phyloP scores from a whole-genome alignment of 2,888 invertebrate genomes.

The Ellobium chinense region DNA sequence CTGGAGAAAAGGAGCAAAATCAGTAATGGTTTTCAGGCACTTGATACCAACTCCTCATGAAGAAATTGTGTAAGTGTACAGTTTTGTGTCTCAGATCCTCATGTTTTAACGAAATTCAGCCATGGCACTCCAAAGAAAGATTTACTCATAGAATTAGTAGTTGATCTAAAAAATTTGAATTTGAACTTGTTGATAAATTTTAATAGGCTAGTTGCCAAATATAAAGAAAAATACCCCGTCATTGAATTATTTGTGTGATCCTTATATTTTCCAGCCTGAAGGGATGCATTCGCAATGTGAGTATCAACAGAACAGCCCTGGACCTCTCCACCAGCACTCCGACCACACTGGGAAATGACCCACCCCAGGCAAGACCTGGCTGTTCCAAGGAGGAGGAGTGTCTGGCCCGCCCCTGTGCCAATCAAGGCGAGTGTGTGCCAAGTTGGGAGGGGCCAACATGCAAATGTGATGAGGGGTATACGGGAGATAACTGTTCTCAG shows the following conservation, averaged over 20 bases:
- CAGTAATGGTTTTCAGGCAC: too few relatives aligned
- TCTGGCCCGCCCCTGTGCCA: conserved; percentile 60
- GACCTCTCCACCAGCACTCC: conserved; percentile 55
- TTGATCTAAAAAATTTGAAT: neutral
- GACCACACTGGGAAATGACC: conserved; percentile 70
- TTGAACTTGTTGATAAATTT: too few relatives aligned
- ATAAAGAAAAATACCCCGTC: too few relatives aligned
- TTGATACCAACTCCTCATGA: too few relatives aligned
- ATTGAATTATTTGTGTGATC: too few relatives aligned
- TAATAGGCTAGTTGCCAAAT: too few relatives aligned
- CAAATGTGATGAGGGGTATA: conserved; percentile 66
- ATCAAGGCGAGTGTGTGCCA: conserved; percentile 58
- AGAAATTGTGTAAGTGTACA: too few relatives aligned
- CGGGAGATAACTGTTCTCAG: conserved; percentile 54
- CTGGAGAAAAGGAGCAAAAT: too few relatives aligned
- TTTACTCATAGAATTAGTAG: neutral
- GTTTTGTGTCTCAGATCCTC: too few relatives aligned
- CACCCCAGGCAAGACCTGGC: conserved; percentile 60
- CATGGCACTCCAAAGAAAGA: too few relatives aligned
- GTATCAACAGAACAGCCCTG: conserved; percentile 59
- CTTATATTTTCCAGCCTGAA: conserved; percentile 60
- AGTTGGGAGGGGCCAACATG: conserved; percentile 66
- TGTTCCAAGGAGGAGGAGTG: conserved; percentile 70
- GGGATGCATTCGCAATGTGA: conserved; percentile 71
- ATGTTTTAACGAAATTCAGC: too few relatives aligned